Percentiles rank a stretch among this genome's conserved stretches.
Conservation (phyloP, 2,113 vertebrate species). For the Laticauda laticaudata region DNA sequence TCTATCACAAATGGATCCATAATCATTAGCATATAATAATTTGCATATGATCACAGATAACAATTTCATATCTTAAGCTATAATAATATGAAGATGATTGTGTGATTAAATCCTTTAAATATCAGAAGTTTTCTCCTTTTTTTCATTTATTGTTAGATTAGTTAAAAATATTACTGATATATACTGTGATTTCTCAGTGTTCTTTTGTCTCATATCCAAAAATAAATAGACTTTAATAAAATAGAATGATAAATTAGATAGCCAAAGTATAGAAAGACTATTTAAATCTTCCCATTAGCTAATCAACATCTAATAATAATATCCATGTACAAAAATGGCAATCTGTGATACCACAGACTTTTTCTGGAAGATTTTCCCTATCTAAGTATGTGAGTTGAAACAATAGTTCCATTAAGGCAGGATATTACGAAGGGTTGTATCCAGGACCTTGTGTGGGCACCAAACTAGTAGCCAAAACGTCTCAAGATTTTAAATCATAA, state of each 20-base stretch:
- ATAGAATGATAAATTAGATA: not conserved
- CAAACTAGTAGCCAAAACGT: not conserved
- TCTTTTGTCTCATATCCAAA: not conserved
- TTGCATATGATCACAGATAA: not conserved
- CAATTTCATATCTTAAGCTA: not conserved
- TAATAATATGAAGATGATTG: not conserved
- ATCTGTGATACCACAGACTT: not conserved
- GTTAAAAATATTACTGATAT: not conserved
- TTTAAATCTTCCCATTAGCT: not conserved
- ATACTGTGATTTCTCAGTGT: not conserved
- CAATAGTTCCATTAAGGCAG: not conserved
- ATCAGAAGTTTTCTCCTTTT: not conserved
- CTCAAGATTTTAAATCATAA: not conserved
- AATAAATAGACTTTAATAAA: not conserved
- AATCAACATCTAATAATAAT: not conserved
- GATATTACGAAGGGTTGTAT: not conserved
- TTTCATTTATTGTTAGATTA: constrained; percentile 11
- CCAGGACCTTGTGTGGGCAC: not conserved
- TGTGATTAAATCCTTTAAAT: not conserved
- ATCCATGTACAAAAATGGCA: not conserved
- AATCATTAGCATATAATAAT: not conserved
- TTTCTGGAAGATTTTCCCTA: not conserved
- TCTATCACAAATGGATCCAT: not conserved
- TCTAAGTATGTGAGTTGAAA: not conserved
- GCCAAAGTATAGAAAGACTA: not conserved